Evolutionary conservation across 2,113 vertebrate genomes (phyloP).

Genomic region (Mus spicilegus): DNA sequence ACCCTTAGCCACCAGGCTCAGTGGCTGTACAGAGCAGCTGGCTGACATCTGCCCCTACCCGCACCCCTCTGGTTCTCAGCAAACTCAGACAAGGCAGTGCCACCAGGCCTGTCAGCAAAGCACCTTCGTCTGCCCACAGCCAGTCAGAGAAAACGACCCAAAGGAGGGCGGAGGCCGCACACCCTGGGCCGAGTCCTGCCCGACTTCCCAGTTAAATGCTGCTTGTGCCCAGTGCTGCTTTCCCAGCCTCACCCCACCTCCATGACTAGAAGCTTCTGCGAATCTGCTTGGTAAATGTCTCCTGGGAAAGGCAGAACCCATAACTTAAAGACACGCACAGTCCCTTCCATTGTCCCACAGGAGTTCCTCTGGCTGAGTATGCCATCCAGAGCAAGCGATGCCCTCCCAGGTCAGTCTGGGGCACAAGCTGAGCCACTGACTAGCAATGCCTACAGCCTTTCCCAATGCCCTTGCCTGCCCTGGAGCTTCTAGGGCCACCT

Average conservation of each 20-base stretch:
- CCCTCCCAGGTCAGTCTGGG: neutral
- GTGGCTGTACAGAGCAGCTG: constrained; percentile 53
- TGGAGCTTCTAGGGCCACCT: neutral
- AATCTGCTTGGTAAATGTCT: neutral
- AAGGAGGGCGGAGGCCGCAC: neutral
- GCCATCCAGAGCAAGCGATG: neutral
- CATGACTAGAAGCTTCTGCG: neutral
- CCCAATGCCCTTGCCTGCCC: neutral
- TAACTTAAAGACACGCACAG: neutral
- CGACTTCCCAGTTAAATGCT: neutral
- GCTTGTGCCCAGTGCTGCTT: neutral
- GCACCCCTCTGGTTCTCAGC: constrained; percentile 59
- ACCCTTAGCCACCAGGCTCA: neutral
- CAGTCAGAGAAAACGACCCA: neutral
- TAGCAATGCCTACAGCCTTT: neutral
- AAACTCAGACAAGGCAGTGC: constrained; percentile 74
- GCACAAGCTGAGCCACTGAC: neutral
- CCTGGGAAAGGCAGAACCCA: neutral
- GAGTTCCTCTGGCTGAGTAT: neutral
- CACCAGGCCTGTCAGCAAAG: constrained; percentile 61
- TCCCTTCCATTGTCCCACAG: neutral
- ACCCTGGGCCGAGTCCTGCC: neutral
- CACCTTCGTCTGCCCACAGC: constrained; percentile 10
- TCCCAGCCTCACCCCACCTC: neutral
- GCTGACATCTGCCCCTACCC: constrained; percentile 67